Conservation (phyloP, 1,140 invertebrate genomes). For the Bombus impatiens region DNA sequence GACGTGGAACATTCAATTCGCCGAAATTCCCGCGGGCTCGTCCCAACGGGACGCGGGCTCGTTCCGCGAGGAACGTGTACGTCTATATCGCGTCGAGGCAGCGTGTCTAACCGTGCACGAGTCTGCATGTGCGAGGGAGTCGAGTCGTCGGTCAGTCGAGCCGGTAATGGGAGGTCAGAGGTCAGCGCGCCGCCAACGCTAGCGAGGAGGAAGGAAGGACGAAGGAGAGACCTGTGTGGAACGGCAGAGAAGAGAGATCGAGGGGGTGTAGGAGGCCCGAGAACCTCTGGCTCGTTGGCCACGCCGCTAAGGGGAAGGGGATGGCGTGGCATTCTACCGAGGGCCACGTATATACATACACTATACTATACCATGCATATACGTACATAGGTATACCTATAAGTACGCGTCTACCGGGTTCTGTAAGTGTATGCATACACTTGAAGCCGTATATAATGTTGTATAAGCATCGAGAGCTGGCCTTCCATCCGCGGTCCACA, state of each 20-base stretch:
- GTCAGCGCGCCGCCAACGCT: conserved; percentile 81
- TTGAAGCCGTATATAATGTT: conserved; percentile 58
- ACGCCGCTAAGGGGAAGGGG: conserved; percentile 9
- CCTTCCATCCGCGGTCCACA: conserved; percentile 13
- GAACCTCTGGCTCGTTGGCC: conserved; percentile 40
- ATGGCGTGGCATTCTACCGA: conserved; percentile 54
- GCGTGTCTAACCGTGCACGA: conserved; percentile 66
- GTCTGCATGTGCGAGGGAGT: conserved; percentile 67
- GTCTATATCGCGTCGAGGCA: conserved; percentile 77
- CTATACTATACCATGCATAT: not conserved
- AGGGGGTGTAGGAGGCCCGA: conserved; percentile 51
- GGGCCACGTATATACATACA: not conserved
- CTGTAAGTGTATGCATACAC: conserved; percentile 56
- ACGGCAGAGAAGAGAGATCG: conserved; percentile 33
- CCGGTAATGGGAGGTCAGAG: conserved; percentile 81
- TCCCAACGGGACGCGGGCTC: not conserved
- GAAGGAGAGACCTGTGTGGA: conserved; percentile 41
- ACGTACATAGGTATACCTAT: not conserved
- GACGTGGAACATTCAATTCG: conserved; percentile 41
- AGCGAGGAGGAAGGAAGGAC: conserved; percentile 60
- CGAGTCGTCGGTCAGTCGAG: conserved; percentile 69
- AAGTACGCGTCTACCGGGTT: conserved; percentile 6
- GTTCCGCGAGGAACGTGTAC: conserved; percentile 49
- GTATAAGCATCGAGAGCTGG: conserved; percentile 55
- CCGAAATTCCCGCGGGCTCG: conserved; percentile 47